Evolutionary conservation across 2,888 invertebrate species (phyloP), one percentile per base, ranked within the genome.

Genomic region (Aphrophora alni): DNA sequence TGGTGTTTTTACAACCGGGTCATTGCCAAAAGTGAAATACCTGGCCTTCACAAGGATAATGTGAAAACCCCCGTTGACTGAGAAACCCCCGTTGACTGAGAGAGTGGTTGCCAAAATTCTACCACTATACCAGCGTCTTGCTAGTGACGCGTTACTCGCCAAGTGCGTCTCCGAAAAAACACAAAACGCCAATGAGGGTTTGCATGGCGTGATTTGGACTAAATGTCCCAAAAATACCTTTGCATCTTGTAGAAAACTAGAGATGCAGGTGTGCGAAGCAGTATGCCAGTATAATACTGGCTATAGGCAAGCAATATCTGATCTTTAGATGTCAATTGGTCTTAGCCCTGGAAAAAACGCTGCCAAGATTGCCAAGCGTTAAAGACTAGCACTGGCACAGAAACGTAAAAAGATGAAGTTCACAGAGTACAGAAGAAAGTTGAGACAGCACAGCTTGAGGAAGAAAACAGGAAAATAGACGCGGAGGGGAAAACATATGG

Each of bases 201-300:
- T 77, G 27, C 78, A 78, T 21, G 72, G 72, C 38, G 51, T 78
- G 26, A 68, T 79, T n/a, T 74, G 44, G 79, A 59, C 59, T 27
- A 79, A 74, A 74, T 74, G 78, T 25, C 74, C 38, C 25, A 74
- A 79, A 59, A 74, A 27, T 27, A 38, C 24, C 21, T 78, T 78
- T 28, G 28, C 73, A n/a, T 78, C 78, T 44, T 24, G 59, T 51
- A 78, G 38, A 73, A 78, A 59, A 76, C 68, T 76, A 17, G 59
- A 76, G 28, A 68, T 76, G 0, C n/a, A 28, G 25, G 68, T 69
- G 8, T 44, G 28, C 28, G 76, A 76, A 68, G 28, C 69, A 0
- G n/a, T 76, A 1, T 76, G 76, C 68, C 76, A 76, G 69, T 76
- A 69, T 44, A 76, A 76, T 69, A 76, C 76, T 76, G 68, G 76